Base-by-base conservation (phyloP, 1,140 invertebrate species). In the Matsumurasca onukii region DNA sequence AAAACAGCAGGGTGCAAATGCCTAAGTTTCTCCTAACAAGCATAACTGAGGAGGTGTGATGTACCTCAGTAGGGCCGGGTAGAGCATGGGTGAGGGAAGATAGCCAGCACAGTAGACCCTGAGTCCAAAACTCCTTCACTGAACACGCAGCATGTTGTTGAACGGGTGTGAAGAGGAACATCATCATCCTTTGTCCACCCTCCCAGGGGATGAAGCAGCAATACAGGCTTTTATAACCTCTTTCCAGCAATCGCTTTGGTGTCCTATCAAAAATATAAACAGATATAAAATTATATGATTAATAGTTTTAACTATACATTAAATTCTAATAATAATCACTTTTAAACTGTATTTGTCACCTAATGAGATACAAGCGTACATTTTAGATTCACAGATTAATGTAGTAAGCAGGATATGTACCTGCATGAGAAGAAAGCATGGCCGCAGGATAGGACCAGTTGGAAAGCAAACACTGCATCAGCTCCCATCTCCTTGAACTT, bases 111-210 rank as follows among this genome's bases (percentile, higher is more conserved):
- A 5, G 98, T 99, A 17, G 87, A 87, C 13, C 89, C 81, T 15
- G 88, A 84, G 77, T 98, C 92, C 34, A 99, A 78, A 1, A 98
- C 84, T 0, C 89, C 89, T 65, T 96, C 93, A 69, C 90, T 88
- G 0, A 99, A 80, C 1, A 99, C 93, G 22, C 96, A 95, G 78
- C 92, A 86, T 77, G 95, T 93, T 75, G 95, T 93, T 24, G 84
- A 80, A 67, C 90, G 79, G 2, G 71, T 81, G 22, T 86, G 82
- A 3, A 99, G 80, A 15, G 98, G 97, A 49, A 99, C 97, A 82
- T 99, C 98, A 80, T 99, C 98, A 77, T 99, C 96, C 81, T 99
- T 99, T 0, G 97, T 99, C 97, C 97, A 99, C 29, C 98, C 98
- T 71, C 96, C 95, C 1, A 99, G 80, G 12, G 98, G 98, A 86